A percentile compares a stretch with the other conserved stretches of the same genome.
Evolutionary conservation across 2,113 vertebrate species (phyloP).

Genomic region (Mugil cephalus): DNA sequence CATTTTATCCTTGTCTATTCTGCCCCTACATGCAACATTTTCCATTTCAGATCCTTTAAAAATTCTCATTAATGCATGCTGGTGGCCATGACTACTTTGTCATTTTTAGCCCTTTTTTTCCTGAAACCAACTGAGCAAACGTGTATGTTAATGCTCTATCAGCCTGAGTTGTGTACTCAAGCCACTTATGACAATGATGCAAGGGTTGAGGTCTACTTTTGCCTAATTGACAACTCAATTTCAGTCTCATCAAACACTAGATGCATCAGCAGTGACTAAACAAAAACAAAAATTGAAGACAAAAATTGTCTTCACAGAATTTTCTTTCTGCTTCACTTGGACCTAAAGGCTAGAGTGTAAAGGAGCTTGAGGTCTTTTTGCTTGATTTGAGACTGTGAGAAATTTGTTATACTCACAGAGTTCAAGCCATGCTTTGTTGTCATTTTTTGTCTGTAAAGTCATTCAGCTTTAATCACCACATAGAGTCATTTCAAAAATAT

Average conservation of each 20-base stretch:
- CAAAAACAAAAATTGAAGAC: conserved; percentile 60
- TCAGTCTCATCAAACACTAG: conserved; percentile 68
- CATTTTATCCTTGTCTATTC: conserved; percentile 53
- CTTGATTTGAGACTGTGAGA: conserved; percentile 63
- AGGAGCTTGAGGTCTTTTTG: conserved; percentile 46
- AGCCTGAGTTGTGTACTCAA: conserved; percentile 39
- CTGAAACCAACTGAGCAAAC: conserved; percentile 33
- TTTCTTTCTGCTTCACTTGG: conserved; percentile 58
- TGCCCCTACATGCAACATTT: conserved; percentile 43
- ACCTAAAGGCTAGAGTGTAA: conserved; percentile 62
- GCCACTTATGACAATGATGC: conserved; percentile 54
- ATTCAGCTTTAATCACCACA: conserved; percentile 51
- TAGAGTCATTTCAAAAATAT: conserved; percentile 41
- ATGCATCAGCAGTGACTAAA: conserved; percentile 64
- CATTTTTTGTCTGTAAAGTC: conserved; percentile 37
- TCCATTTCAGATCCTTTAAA: conserved; percentile 57
- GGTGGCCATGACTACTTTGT: conserved; percentile 23
- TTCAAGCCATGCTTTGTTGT: conserved; percentile 44
- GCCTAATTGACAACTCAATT: conserved; percentile 33
- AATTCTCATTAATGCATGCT: conserved; percentile 41
- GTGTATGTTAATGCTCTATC: conserved; percentile 39
- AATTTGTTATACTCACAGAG: conserved; percentile 38
- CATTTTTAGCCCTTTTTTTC: conserved; percentile 20
- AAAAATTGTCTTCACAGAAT: conserved; percentile 59
- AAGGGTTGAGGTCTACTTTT: conserved; percentile 34